Percentiles rank a stretch among this genome's conserved stretches.
Conservation (phyloP, 2,113 vertebrate genomes). For the Coptodon rendalli region DNA sequence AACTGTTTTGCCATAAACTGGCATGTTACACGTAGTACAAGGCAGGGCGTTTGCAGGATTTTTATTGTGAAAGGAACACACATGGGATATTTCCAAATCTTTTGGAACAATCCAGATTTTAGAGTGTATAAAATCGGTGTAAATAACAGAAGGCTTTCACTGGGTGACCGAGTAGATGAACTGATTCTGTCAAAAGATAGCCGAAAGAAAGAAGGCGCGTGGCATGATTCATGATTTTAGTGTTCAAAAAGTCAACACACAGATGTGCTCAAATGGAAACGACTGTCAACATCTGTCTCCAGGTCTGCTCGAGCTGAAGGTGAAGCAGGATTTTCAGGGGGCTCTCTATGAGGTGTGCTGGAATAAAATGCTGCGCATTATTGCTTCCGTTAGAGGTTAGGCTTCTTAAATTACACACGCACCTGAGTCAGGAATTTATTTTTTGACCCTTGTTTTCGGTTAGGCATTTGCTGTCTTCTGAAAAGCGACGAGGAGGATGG, state of each 20-base stretch:
- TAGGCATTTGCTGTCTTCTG: conserved; percentile 32
- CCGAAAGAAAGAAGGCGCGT: not conserved
- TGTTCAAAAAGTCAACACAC: conserved; percentile 10
- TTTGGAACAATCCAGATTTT: conserved; percentile 19
- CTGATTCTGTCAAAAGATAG: not conserved
- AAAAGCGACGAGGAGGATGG: conserved; percentile 67
- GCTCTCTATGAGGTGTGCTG: conserved; percentile 37
- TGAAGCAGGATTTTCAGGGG: conserved; percentile 31
- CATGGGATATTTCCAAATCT: not conserved
- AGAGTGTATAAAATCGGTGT: not conserved
- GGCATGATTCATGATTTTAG: not conserved
- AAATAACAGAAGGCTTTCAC: conserved; percentile 3
- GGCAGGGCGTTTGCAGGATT: not conserved
- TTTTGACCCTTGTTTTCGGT: not conserved
- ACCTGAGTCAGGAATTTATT: conserved; percentile 36
- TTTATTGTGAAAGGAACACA: not conserved
- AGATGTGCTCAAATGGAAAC: conserved; percentile 44
- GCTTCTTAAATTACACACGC: not conserved
- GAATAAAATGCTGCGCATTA: conserved; percentile 56
- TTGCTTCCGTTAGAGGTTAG: not conserved
- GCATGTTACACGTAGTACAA: not conserved
- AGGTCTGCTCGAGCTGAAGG: conserved; percentile 40
- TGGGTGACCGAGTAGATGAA: not conserved
- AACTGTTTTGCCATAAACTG: not conserved
- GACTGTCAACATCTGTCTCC: conserved; percentile 47